phyloP scores from a whole-genome alignment of 2,113 vertebrate genomes.

The Cephalopterus ornatus region DNA sequence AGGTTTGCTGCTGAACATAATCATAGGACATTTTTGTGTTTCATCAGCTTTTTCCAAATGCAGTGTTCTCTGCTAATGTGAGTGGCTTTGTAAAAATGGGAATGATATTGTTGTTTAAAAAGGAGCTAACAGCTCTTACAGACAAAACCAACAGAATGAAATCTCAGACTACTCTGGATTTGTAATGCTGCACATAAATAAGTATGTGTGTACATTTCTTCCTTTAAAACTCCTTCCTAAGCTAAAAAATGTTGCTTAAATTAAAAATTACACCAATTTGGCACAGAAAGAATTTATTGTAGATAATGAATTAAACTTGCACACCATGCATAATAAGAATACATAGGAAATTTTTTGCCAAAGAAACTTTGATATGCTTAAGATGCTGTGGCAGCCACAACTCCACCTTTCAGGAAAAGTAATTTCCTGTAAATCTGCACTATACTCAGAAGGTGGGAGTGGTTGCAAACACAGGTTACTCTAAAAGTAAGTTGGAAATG shows the following conservation, averaged over 20 bases:
- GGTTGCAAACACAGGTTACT: slow-evolving; percentile 29
- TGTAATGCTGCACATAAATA: background rate
- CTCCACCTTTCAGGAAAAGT: background rate
- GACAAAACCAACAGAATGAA: background rate
- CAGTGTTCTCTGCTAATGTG: background rate
- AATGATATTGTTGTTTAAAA: background rate
- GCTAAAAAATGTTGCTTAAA: background rate
- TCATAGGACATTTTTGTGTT: background rate
- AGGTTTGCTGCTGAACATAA: background rate
- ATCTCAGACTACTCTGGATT: background rate
- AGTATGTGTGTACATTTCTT: background rate
- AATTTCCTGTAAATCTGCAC: slow-evolving; percentile 22
- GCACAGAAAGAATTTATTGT: background rate
- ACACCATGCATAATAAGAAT: background rate
- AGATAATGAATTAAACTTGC: background rate
- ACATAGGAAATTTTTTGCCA: background rate
- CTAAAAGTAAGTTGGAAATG: slow-evolving; percentile 35
- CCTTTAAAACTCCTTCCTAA: background rate
- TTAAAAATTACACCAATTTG: background rate
- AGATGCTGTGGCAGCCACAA: background rate
- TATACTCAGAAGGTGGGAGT: background rate
- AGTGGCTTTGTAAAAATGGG: background rate
- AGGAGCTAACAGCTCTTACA: background rate
- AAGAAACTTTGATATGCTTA: background rate
- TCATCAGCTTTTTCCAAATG: background rate